Evolutionary conservation across 1,140 invertebrate species (phyloP).

Genomic region (Drosophila burlai): DNA sequence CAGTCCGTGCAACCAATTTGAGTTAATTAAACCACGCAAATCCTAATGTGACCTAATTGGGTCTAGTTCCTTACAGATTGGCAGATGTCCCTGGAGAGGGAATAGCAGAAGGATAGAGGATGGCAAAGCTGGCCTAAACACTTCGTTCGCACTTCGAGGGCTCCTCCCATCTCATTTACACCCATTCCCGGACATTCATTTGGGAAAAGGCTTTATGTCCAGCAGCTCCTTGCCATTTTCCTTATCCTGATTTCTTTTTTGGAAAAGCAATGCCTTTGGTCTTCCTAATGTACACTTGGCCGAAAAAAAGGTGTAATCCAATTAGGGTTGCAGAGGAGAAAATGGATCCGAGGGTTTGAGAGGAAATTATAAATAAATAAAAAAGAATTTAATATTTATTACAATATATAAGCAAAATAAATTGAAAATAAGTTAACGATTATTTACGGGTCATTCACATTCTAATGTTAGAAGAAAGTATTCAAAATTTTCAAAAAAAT

Average conservation of each 20-base stretch:
- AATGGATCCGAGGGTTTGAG: not conserved
- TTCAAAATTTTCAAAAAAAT: not conserved
- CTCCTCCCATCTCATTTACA: constrained; percentile 34
- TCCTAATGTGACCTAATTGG: constrained; percentile 79
- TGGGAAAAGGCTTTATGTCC: constrained; percentile 48
- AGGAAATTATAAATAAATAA: not conserved
- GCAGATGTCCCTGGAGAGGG: constrained; percentile 39
- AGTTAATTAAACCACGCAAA: constrained; percentile 79
- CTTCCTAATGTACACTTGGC: constrained; percentile 6
- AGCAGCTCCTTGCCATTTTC: constrained; percentile 12
- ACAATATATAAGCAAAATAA: too few species aligned
- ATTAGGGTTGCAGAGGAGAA: constrained; percentile 1
- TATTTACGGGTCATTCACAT: too few species aligned
- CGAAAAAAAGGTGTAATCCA: constrained; percentile 1
- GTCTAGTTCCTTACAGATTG: constrained; percentile 56
- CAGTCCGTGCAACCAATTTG: constrained; percentile 63
- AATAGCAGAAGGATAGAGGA: constrained; percentile 5
- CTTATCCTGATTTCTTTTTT: constrained; percentile 23
- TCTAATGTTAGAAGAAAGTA: not conserved
- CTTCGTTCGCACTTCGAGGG: constrained; percentile 49
- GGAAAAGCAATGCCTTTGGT: constrained; percentile 17
- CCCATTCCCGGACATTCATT: constrained; percentile 43
- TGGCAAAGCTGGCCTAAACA: constrained; percentile 36
- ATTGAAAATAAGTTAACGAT: too few species aligned
- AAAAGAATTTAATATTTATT: too few species aligned